Evolutionary conservation across 2,113 vertebrate genomes (phyloP).

Genomic region (Carassius gibelio): DNA sequence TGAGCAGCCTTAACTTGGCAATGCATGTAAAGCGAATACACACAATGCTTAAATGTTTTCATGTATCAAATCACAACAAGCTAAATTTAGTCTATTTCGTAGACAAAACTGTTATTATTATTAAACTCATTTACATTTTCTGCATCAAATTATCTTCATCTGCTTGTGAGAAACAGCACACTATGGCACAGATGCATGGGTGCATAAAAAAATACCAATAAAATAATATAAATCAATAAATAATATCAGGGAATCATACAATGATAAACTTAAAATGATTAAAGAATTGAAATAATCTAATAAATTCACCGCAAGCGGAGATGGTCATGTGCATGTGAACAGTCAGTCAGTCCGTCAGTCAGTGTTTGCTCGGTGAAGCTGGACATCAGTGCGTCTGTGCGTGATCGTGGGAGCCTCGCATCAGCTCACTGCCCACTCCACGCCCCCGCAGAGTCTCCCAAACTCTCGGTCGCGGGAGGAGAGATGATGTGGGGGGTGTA

Average conservation of each 20-base stretch:
- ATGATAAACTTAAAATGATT: not conserved
- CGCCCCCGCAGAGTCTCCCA: slow-evolving; percentile 64
- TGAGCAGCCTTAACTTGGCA: no score
- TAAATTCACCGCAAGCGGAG: slow-evolving; percentile 39
- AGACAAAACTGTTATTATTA: not conserved
- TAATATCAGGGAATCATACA: not conserved
- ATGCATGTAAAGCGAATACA: not conserved
- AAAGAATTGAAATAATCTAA: not conserved
- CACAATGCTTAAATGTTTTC: not conserved
- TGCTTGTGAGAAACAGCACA: not conserved
- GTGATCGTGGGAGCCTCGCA: slow-evolving; percentile 46
- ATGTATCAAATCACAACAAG: not conserved
- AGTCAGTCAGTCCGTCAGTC: not conserved
- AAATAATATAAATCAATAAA: no score
- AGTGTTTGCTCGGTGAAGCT: not conserved
- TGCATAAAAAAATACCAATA: not conserved
- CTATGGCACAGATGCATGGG: slow-evolving; percentile 3
- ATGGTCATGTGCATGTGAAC: not conserved
- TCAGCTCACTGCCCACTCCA: slow-evolving; percentile 58
- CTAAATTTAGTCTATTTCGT: not conserved
- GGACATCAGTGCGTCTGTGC: slow-evolving; percentile 39
- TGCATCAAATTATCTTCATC: not conserved
- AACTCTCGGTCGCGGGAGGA: slow-evolving; percentile 56
- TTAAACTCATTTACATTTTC: not conserved
- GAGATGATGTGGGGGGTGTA: slow-evolving; percentile 51